phyloP scores from a whole-genome alignment of 2,797 vertebrate species.

The Zalophus californianus region DNA sequence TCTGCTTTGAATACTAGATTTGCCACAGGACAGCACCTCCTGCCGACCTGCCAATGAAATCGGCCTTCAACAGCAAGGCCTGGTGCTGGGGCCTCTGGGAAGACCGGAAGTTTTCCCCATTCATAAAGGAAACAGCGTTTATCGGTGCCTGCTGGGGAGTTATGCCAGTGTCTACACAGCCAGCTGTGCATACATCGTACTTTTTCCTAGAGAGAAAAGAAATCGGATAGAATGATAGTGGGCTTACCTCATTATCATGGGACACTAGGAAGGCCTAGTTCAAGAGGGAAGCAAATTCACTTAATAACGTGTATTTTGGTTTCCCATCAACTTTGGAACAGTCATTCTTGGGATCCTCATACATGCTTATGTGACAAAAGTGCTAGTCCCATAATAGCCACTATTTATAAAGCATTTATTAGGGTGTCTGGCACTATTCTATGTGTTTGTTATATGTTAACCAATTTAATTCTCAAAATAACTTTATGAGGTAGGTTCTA shows the following conservation, averaged over 20 bases:
- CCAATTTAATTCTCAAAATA: conserved; percentile 18
- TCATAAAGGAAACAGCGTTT: conserved; percentile 44
- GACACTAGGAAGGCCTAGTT: background rate
- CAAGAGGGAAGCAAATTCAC: background rate
- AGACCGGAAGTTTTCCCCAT: background rate
- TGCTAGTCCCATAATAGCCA: background rate
- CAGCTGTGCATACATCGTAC: background rate
- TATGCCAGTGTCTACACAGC: background rate
- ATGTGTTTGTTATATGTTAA: background rate
- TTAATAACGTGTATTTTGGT: background rate
- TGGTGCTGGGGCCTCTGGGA: conserved; percentile 59
- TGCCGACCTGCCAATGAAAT: conserved; percentile 69
- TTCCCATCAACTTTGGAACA: background rate
- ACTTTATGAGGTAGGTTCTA: background rate
- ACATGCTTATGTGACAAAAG: background rate
- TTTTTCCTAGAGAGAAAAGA: background rate
- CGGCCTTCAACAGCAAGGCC: conserved; percentile 50
- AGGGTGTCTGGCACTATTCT: background rate
- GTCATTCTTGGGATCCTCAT: background rate
- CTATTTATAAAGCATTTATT: background rate
- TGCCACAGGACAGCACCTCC: conserved; percentile 75
- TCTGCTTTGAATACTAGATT: conserved; percentile 60
- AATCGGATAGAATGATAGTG: background rate
- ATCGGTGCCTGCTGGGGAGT: background rate
- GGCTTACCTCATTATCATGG: background rate